Conservation (phyloP, 1,140 invertebrate species). For the Cotesia chilonis region DNA sequence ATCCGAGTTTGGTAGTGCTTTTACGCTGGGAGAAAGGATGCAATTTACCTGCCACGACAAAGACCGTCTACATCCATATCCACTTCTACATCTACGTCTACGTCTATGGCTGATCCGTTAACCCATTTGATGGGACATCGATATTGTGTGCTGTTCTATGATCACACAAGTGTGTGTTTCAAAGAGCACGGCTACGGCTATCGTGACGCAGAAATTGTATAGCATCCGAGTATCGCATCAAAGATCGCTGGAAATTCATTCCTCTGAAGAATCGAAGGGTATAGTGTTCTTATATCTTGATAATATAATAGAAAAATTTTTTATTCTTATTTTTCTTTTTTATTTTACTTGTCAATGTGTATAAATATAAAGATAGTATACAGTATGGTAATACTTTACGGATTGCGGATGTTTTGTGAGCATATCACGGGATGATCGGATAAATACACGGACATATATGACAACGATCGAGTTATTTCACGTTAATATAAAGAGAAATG, state of each 20-base stretch:
- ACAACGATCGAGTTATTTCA: neutral
- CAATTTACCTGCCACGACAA: constrained; percentile 45
- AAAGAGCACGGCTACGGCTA: neutral
- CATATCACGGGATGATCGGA: too few species aligned
- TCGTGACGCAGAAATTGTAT: neutral
- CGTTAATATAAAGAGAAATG: neutral
- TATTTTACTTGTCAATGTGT: too few species aligned
- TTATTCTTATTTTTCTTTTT: too few species aligned
- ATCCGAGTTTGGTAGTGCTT: neutral
- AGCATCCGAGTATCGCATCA: too few species aligned
- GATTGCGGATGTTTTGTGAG: too few species aligned
- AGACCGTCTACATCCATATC: constrained; percentile 36
- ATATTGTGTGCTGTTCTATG: neutral
- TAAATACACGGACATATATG: too few species aligned
- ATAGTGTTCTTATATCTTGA: too few species aligned
- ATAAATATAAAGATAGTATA: too few species aligned
- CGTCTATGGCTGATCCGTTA: constrained; percentile 39
- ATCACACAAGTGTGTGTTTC: neutral
- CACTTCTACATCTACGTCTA: neutral
- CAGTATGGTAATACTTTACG: too few species aligned
- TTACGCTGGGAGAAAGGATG: constrained; percentile 26
- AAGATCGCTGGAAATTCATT: too few species aligned
- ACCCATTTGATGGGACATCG: constrained; percentile 36
- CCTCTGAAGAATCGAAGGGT: too few species aligned
- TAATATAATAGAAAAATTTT: too few species aligned